Percentiles rank a stretch among this genome's conserved stretches.
Evolutionary conservation across 2,888 invertebrate genomes (phyloP).

Genomic region (Phengaris alcon): DNA sequence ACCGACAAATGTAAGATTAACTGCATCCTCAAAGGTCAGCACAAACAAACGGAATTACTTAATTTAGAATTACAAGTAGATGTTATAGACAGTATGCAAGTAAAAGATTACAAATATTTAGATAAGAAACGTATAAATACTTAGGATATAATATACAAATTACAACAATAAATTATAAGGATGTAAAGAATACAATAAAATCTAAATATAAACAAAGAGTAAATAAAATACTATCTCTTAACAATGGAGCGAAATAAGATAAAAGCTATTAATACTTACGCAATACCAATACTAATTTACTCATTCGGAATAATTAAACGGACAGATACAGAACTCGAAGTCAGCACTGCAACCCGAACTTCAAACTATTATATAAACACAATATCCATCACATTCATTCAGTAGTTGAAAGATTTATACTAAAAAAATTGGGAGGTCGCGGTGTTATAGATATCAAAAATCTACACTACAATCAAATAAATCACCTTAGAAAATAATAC

Average conservation of each 20-base stretch:
- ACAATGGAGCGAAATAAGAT: neutral
- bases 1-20: constrained; percentile 33
- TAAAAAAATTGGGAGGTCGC: constrained; percentile 16
- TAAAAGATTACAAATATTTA: neutral
- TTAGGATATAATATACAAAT: constrained; percentile 20
- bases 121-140: constrained; percentile 8
- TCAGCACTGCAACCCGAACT: constrained; percentile 5
- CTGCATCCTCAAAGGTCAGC: constrained; percentile 12
- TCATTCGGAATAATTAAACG: constrained; percentile 18
- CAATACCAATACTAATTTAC: neutral
- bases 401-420: neutral
- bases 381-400: neutral
- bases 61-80: constrained; percentile 3
- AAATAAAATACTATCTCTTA: constrained; percentile 8
- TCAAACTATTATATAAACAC: neutral
- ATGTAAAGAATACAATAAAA: neutral
- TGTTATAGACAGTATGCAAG: neutral
- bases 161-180: constrained; percentile 14
- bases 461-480: constrained; percentile 22
- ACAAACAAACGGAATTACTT: neutral
- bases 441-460: constrained; percentile 23
- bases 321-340: neutral
- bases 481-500: constrained; percentile 19
- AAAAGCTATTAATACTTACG: constrained; percentile 12
- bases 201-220: constrained; percentile 1